Evolutionary conservation across 2,113 vertebrate genomes (phyloP), one percentile per base, ranked within the genome.

Genomic region (Prunella fulvescens): DNA sequence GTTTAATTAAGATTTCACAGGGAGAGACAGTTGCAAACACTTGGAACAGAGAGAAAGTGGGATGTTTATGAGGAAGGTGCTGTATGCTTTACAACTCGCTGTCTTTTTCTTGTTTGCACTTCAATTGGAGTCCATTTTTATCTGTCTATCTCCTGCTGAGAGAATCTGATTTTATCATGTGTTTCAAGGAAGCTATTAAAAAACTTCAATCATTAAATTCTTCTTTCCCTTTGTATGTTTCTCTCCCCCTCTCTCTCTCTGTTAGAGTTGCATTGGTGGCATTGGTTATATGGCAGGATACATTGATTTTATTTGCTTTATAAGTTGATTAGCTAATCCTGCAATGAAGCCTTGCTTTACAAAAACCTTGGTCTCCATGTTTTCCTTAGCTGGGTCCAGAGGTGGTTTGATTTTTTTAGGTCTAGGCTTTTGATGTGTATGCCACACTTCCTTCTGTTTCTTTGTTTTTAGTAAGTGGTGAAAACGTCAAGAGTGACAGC

Each of bases 1-100:
- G 37, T 96, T 97, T 97, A 97, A 98, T 97, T 97, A 98, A 96
- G 85, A 93, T 96, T 96, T 96, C 54, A n/a, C 86, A 74, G 80
- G 92, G 87, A 95, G 76, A 95, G 64, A 97, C 92, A 88, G 96
- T 83, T 81, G 88, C 89, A 96, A 94, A 81, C 14, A 33, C 64
- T 92, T 81, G 62, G 67, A 96, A 92, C 67, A 72, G 60, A 90
- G 81, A 96, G 81, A 73, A 65, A 95, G 83, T 35, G 19, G 79
- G 67, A 90, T 93, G 73, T 92, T 96, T 94, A 90, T 48, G 53
- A 86, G 80, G 60, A 87, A 57, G 37, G 79, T 72, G 62, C 72
- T 88, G 22, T 22, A 61, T 60, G 19, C 88, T 97, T 97, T 89
- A 88, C 47, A 95, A 44, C 51, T 93, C 92, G 60, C 72, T 29